phyloP scores from a whole-genome alignment of 2,113 vertebrate species.

The Dicrurus megarhynchus region DNA sequence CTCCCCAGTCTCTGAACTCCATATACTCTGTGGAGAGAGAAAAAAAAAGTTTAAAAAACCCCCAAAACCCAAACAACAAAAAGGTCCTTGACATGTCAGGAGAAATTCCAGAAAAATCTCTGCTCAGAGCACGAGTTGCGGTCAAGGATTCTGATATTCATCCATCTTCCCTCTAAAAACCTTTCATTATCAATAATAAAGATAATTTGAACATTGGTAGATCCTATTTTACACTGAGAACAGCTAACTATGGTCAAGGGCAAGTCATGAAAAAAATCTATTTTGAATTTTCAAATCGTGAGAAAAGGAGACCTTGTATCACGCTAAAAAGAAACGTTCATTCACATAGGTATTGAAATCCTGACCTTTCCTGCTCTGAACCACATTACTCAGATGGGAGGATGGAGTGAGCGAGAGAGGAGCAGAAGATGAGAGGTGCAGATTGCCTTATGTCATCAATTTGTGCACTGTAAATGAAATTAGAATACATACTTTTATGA shows the following conservation, averaged over 20 bases:
- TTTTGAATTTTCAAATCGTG: not conserved
- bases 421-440: not conserved
- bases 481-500: conserved; percentile 28
- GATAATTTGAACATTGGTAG: not conserved
- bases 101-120: not conserved
- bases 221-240: not conserved
- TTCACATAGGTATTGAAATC: conserved; percentile 8
- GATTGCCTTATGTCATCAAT: conserved; percentile 29
- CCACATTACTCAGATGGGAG: not conserved
- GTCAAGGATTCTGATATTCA: not conserved
- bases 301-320: not conserved
- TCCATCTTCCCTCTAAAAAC: not conserved
- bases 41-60: accelerated
- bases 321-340: not conserved
- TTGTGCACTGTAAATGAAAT: conserved; percentile 20
- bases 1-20: not conserved
- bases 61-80: not conserved
- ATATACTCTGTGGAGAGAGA: not conserved
- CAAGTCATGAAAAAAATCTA: conserved; percentile 1
- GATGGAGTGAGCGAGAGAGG: not conserved
- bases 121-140: not conserved
- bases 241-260: not conserved
- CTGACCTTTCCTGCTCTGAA: conserved; percentile 28
- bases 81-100: not conserved
- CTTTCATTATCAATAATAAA: not conserved